These are phyloP conservation scores for Amblyjoppa fuscipennis DNA, from an alignment of 2,888 invertebrate genomes.

Conservation along the genomic window DNA sequence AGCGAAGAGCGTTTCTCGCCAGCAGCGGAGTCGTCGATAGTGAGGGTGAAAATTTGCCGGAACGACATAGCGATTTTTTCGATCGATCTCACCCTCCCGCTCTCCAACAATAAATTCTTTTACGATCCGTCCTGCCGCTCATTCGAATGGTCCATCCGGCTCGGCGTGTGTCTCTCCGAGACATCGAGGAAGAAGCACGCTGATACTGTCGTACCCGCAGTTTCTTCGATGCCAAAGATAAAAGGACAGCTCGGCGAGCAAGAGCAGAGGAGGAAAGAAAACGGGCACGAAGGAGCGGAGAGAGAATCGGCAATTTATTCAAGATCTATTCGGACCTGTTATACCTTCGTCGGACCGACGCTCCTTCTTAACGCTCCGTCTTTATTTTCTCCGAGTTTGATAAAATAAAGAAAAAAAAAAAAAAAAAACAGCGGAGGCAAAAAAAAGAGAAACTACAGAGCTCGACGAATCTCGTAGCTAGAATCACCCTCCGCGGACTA, in stretches of 20 bases:
- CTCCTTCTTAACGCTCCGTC: not conserved
- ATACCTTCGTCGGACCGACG: slow-evolving; percentile 16
- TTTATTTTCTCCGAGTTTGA: not conserved
- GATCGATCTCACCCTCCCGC: slow-evolving; percentile 42
- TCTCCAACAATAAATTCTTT: slow-evolving; percentile 68
- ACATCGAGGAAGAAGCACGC: slow-evolving; percentile 14
- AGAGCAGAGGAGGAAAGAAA: slow-evolving; percentile 8
- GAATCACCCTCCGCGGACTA: slow-evolving; percentile 1
- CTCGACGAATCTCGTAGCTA: slow-evolving; percentile 18
- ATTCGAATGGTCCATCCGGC: slow-evolving; percentile 64
- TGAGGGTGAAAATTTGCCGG: slow-evolving; percentile 63
- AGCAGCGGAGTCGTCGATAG: slow-evolving; percentile 24
- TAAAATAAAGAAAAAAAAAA: slow-evolving; percentile 9
- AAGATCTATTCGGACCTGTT: slow-evolving; percentile 53
- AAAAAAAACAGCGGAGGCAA: not conserved
- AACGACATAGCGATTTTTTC: slow-evolving; percentile 67
- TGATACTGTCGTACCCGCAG: slow-evolving; percentile 41
- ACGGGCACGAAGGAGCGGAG: slow-evolving; percentile 10
- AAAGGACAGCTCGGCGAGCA: slow-evolving; percentile 27
- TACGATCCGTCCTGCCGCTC: slow-evolving; percentile 66
- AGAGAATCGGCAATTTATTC: slow-evolving; percentile 44
- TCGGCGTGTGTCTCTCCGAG: slow-evolving; percentile 45
- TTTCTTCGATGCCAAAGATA: slow-evolving; percentile 58
- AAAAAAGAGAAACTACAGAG: not conserved
- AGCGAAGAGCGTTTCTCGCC: slow-evolving; percentile 16